Evolutionary conservation across 2,797 vertebrate genomes (phyloP).

Genomic region (Manis javanica): DNA sequence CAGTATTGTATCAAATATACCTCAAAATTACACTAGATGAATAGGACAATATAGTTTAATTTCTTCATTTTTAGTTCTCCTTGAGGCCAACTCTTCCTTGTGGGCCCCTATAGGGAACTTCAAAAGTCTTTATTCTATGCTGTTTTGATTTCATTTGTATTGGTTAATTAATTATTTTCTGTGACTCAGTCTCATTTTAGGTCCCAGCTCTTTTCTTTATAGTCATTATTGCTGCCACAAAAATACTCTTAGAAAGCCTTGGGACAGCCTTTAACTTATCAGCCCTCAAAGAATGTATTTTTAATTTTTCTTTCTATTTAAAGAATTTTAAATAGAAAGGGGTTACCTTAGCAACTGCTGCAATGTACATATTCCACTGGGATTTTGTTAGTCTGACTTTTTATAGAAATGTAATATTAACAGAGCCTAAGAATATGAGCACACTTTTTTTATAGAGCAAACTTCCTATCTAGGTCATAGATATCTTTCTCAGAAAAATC

Average conservation of each 20-base stretch:
- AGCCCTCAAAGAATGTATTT: conserved; percentile 76
- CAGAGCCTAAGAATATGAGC: conserved; percentile 47
- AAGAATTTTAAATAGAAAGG: conserved; percentile 69
- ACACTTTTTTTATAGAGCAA: conserved; percentile 67
- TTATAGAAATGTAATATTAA: conserved; percentile 81
- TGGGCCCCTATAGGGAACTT: conserved; percentile 35
- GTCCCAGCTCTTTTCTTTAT: conserved; percentile 49
- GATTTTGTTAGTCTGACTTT: conserved; percentile 83
- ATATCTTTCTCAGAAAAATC: conserved; percentile 38
- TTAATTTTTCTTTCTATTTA: conserved; percentile 78
- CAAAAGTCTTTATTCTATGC: neutral
- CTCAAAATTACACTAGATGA: neutral
- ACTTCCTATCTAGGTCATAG: conserved; percentile 65
- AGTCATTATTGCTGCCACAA: conserved; percentile 46
- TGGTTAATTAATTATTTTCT: conserved; percentile 58
- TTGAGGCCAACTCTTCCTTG: conserved; percentile 40
- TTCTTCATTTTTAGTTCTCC: conserved; percentile 73
- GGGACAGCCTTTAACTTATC: conserved; percentile 76
- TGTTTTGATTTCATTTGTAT: conserved; percentile 47
- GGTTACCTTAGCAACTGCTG: conserved; percentile 86
- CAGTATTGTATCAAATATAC: neutral
- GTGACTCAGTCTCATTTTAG: conserved; percentile 44
- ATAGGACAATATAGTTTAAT: conserved; percentile 57
- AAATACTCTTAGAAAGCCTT: conserved; percentile 66
- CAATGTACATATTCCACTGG: conserved; percentile 80